Evolutionary conservation across 2,888 invertebrate species (phyloP).

Genomic region (Strigamia maritima): DNA sequence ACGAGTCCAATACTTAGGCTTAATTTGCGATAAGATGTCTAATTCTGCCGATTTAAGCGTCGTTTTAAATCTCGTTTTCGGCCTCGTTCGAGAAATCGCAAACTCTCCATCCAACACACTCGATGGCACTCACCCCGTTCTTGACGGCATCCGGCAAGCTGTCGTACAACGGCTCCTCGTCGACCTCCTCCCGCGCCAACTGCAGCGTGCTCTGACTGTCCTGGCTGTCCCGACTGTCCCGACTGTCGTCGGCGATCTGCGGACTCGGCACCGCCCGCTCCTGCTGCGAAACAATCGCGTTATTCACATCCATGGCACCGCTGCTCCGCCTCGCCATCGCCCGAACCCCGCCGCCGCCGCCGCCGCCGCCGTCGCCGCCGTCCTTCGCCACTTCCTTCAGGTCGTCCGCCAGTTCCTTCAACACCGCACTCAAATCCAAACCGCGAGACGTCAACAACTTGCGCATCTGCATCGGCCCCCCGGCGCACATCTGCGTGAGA

Average conservation of each 20-base stretch:
- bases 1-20: no score
- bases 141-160: not conserved
- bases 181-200: not conserved
- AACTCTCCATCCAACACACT: no score
- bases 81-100: no score
- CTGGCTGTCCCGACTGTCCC: no score
- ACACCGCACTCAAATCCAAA: not conserved
- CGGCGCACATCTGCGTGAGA: not conserved
- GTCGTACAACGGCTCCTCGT: not conserved
- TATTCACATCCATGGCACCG: not conserved
- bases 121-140: slow-evolving; percentile 15
- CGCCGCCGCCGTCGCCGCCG: not conserved
- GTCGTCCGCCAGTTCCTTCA: not conserved
- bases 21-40: no score
- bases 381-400: not conserved
- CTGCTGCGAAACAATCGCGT: no score
- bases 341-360: not conserved
- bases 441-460: not conserved
- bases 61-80: no score
- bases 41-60: no score
- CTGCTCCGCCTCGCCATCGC: not conserved
- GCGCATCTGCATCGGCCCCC: not conserved
- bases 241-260: no score
- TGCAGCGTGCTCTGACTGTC: not conserved
- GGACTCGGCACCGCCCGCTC: no score